Percentiles rank a stretch among this genome's conserved stretches.
Evolutionary conservation across 2,113 vertebrate genomes (phyloP).

Genomic region (Crypturellus undulatus): DNA sequence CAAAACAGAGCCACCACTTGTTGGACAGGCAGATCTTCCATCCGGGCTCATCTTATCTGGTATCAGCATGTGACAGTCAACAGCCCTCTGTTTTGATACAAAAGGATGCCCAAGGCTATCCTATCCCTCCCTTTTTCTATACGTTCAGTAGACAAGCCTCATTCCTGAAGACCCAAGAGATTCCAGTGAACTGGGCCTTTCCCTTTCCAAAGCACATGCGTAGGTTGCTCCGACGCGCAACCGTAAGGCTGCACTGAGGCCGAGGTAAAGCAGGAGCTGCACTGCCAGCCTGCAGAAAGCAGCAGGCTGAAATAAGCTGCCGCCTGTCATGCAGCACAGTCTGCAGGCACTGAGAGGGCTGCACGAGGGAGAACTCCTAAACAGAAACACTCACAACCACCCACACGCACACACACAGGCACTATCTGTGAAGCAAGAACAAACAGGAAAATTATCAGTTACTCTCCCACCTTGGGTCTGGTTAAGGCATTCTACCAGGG

Average conservation of each 20-base stretch:
- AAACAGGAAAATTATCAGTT: background rate
- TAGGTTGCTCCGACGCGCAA: background rate
- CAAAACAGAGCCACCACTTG: background rate
- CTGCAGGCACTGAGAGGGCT: background rate
- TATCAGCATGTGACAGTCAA: background rate
- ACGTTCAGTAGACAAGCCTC: background rate
- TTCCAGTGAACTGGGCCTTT: background rate
- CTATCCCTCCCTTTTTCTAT: background rate
- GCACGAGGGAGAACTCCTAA: background rate
- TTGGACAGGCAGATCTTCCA: background rate
- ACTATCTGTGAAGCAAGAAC: background rate
- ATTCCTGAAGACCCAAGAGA: background rate
- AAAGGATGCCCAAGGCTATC: background rate
- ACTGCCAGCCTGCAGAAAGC: background rate
- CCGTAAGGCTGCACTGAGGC: background rate
- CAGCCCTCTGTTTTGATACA: rapidly evolving
- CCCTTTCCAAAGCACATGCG: rapidly evolving
- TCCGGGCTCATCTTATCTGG: background rate
- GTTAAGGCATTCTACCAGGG: background rate
- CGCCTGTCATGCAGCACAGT: background rate
- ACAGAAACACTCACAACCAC: background rate
- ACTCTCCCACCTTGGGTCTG: background rate
- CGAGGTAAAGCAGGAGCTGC: background rate
- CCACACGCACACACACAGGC: rapidly evolving
- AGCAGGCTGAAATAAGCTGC: background rate